phyloP scores from a whole-genome alignment of 2,797 vertebrate genomes.

The Thripadectes ignobilis region DNA sequence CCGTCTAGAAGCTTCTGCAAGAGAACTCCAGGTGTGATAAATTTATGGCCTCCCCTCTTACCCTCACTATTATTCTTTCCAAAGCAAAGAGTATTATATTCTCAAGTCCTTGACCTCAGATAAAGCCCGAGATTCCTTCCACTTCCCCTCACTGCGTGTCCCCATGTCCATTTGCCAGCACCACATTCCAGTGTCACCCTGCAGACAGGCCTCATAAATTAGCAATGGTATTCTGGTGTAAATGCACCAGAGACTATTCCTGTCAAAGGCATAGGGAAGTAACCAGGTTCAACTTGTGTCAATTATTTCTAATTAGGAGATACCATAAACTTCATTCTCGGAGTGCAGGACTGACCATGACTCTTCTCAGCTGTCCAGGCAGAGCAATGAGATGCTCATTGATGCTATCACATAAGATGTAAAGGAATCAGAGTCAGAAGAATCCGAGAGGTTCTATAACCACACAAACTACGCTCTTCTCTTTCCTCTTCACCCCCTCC shows the following conservation, averaged over 20 bases:
- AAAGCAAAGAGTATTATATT: constrained; percentile 32
- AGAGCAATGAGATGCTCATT: neutral
- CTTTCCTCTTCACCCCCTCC: neutral
- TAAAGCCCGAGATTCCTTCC: constrained; percentile 31
- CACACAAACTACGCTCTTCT: neutral
- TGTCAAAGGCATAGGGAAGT: neutral
- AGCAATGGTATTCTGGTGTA: neutral
- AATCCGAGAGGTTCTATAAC: neutral
- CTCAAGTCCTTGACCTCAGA: constrained; percentile 25
- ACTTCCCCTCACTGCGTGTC: neutral
- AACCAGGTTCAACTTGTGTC: neutral
- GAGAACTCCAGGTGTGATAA: neutral
- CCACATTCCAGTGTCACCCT: constrained; percentile 27
- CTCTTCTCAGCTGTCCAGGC: neutral
- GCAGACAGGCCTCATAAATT: constrained; percentile 55
- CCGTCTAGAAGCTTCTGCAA: neutral
- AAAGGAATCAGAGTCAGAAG: neutral
- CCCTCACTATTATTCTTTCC: constrained; percentile 1
- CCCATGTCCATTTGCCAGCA: neutral
- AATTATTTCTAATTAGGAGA: neutral
- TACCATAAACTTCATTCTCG: neutral
- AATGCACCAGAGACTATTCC: neutral
- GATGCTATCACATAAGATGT: neutral
- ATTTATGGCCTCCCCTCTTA: neutral
- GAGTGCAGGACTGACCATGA: neutral